Percentiles rank a stretch among this genome's conserved stretches.
These are phyloP conservation scores for Typhlomys cinereus DNA, from an alignment of 2,113 vertebrate species.

Conservation along the genomic window DNA sequence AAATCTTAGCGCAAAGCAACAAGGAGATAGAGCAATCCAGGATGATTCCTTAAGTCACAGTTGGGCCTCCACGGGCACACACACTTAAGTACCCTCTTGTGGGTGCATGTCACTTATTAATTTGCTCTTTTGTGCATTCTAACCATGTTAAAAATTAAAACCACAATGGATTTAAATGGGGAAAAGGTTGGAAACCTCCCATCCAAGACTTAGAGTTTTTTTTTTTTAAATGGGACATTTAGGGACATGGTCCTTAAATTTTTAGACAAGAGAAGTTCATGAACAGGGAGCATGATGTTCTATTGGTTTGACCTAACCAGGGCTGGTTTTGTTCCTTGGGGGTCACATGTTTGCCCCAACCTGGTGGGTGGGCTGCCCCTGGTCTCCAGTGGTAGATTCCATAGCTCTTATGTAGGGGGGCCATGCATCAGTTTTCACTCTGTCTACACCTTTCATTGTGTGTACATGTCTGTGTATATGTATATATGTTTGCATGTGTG, in stretches of 20 bases:
- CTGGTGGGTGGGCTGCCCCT: accelerated
- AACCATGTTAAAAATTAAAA: constrained; percentile 70
- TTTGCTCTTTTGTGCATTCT: constrained; percentile 74
- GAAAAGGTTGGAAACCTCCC: constrained; percentile 74
- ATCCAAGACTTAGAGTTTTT: not conserved
- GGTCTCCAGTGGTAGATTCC: accelerated
- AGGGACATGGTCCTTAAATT: not conserved
- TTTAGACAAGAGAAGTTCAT: not conserved
- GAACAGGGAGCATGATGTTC: not conserved
- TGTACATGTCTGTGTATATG: too few relatives aligned
- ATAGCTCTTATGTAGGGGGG: accelerated
- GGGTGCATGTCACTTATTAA: constrained; percentile 79
- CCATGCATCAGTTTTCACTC: accelerated
- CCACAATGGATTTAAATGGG: constrained; percentile 77
- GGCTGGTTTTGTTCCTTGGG: not conserved
- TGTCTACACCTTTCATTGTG: not conserved
- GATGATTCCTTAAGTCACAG: too few relatives aligned
- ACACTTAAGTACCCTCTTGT: not conserved
- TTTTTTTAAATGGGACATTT: not conserved
- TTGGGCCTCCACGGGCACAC: not conserved
- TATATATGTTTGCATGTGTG: too few relatives aligned
- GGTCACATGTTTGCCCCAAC: accelerated
- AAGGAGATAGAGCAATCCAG: too few relatives aligned
- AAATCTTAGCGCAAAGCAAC: too few relatives aligned
- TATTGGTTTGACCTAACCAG: not conserved